These are phyloP conservation scores for Hylia prasina DNA, from an alignment of 2,113 vertebrate species.

Conservation along the genomic window DNA sequence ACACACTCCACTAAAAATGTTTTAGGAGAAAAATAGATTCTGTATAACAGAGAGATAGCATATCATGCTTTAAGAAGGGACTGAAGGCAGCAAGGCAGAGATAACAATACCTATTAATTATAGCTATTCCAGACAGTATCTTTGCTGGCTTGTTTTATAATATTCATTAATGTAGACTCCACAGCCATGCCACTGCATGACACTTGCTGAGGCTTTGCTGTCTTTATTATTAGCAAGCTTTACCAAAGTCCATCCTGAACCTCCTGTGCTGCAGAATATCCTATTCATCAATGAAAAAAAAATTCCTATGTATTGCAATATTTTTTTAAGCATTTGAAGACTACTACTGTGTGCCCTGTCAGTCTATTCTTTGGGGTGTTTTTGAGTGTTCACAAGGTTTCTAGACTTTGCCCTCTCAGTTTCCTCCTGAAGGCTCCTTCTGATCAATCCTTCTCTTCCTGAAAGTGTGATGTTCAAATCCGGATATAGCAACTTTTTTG, in stretches of 20 bases:
- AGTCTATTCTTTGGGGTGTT: neutral
- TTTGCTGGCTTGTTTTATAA: neutral
- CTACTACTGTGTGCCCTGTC: neutral
- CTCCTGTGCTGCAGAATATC: neutral
- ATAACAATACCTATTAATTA: neutral
- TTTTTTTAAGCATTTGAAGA: neutral
- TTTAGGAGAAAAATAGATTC: neutral
- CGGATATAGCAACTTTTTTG: neutral
- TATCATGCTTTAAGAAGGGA: neutral
- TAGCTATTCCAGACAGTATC: neutral
- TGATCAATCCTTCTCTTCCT: neutral
- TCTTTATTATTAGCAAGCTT: neutral
- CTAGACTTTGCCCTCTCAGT: neutral
- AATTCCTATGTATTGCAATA: neutral
- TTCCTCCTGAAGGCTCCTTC: neutral
- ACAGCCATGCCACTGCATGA: neutral
- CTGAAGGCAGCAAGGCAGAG: neutral
- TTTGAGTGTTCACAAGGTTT: neutral
- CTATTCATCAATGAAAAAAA: neutral
- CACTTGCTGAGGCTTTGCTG: neutral
- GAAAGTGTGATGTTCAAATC: neutral
- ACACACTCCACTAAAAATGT: neutral
- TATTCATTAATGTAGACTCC: neutral
- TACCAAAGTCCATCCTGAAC: neutral
- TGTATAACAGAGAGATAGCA: neutral